phyloP scores from a whole-genome alignment of 2,797 vertebrate genomes.

The Scarus forsteni region DNA sequence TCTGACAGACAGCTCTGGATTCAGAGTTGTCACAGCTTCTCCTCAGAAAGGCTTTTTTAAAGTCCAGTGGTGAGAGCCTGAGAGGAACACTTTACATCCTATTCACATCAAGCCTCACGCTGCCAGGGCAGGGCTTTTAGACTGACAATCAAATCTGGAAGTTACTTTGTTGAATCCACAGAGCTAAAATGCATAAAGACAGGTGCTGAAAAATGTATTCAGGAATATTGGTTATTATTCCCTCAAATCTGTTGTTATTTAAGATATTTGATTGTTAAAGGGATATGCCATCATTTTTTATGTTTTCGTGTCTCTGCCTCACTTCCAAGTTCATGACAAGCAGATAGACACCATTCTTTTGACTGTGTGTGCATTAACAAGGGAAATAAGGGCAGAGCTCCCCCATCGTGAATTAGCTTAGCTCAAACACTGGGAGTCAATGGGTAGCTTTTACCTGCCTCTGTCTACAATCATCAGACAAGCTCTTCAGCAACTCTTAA shows the following conservation, averaged over 20 bases:
- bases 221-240: background rate
- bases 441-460: no score
- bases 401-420: no score
- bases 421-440: no score
- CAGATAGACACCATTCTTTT: no score
- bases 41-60: conserved; percentile 21
- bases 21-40: conserved; percentile 46
- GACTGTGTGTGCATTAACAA: no score
- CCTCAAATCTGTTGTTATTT: background rate
- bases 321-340: no score
- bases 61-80: conserved; percentile 14
- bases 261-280: background rate
- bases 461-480: no score
- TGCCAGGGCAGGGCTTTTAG: conserved; percentile 2
- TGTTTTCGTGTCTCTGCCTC: no score
- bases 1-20: conserved; percentile 58
- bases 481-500: no score
- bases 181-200: background rate
- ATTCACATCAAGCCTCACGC: background rate
- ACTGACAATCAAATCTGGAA: background rate
- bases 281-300: no score
- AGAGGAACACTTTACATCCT: conserved; percentile 4
- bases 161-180: background rate
- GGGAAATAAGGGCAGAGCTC: no score
- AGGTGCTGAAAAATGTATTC: background rate